Conservation (phyloP, 1,140 invertebrate species). For the Phortica variegata region DNA sequence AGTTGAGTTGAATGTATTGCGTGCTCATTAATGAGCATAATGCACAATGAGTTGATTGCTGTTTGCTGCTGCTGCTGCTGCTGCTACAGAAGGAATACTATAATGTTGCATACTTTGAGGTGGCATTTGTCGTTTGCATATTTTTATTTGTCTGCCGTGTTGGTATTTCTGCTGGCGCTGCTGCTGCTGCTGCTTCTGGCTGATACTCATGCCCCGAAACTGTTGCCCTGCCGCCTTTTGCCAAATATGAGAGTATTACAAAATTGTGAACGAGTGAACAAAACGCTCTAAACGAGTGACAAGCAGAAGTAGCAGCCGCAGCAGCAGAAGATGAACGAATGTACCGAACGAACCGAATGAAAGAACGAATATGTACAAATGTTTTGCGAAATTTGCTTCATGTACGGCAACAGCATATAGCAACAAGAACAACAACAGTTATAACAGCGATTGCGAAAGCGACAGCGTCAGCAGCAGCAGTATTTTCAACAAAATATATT, state of each 20-base stretch:
- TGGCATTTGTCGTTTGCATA: constrained; percentile 1
- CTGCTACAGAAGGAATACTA: not conserved
- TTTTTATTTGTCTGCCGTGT: constrained; percentile 9
- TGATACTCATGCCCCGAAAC: too few relatives aligned
- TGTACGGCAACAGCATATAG: constrained; percentile 25
- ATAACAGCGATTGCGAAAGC: constrained; percentile 18
- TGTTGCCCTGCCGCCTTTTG: too few relatives aligned
- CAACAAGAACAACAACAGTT: constrained; percentile 28
- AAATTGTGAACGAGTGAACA: too few relatives aligned
- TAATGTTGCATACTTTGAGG: constrained; percentile 35
- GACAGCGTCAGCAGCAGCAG: constrained; percentile 2
- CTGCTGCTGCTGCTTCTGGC: too few relatives aligned
- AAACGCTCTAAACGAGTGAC: too few relatives aligned
- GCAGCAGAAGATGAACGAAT: too few relatives aligned
- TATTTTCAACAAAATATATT: too few relatives aligned
- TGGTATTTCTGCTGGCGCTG: constrained; percentile 35
- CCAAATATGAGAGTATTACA: too few relatives aligned
- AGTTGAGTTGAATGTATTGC: constrained; percentile 8
- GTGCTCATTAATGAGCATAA: constrained; percentile 24
- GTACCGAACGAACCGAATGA: too few relatives aligned
- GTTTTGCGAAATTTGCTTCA: constrained; percentile 53
- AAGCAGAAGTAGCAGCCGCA: too few relatives aligned
- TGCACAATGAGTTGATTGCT: not conserved
- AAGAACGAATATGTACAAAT: too few relatives aligned
- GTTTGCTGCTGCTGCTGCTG: constrained; percentile 8